A percentile compares a stretch with the other conserved stretches of the same genome.
These are phyloP conservation scores for Ladona fulva DNA, from an alignment of 1,140 invertebrate genomes.

Conservation along the genomic window DNA sequence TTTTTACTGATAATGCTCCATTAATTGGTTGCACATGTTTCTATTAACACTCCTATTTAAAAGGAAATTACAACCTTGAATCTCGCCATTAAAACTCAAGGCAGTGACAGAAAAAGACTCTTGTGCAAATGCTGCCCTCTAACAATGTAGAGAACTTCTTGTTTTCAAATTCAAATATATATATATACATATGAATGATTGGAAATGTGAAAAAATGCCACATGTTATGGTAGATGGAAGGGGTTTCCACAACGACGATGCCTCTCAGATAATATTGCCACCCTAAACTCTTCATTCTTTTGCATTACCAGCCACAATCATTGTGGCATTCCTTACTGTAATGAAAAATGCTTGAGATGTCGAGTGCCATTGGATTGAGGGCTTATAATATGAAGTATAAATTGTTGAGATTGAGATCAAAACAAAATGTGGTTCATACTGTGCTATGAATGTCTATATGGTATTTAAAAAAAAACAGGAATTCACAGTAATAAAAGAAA, in stretches of 20 bases:
- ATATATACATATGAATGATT: neutral
- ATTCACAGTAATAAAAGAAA: neutral
- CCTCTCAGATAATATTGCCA: neutral
- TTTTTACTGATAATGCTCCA: too few relatives aligned
- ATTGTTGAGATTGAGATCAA: neutral
- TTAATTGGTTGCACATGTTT: too few relatives aligned
- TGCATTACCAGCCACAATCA: neutral
- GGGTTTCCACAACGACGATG: neutral
- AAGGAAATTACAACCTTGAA: neutral
- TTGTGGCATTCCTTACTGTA: neutral
- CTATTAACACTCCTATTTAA: too few relatives aligned
- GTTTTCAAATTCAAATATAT: neutral
- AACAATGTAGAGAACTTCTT: neutral
- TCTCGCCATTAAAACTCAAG: neutral
- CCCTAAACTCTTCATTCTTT: neutral
- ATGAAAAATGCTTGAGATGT: neutral
- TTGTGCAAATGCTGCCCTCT: constrained; percentile 13
- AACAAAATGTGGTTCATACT: neutral
- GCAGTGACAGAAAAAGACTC: neutral
- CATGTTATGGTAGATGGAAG: neutral
- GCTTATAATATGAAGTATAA: neutral
- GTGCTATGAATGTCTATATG: neutral
- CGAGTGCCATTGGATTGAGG: neutral
- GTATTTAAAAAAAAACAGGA: neutral
- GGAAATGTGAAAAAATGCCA: neutral